Percentiles rank a stretch among this genome's conserved stretches.
Evolutionary conservation across 2,113 vertebrate genomes (phyloP).

Genomic region (Pionites leucogaster): DNA sequence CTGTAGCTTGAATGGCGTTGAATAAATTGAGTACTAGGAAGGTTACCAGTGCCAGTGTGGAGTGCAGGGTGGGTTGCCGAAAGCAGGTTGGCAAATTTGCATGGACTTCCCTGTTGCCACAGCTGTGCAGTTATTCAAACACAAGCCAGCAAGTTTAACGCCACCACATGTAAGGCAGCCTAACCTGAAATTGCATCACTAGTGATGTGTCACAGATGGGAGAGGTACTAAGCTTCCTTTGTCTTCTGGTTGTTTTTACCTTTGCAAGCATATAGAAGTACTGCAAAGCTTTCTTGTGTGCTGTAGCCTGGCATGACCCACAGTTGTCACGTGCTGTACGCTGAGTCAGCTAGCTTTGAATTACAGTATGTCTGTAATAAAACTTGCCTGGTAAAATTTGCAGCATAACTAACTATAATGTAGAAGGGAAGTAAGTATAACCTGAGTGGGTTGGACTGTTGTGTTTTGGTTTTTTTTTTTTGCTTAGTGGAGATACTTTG

Average conservation of each 20-base stretch:
- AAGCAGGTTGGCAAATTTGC: not conserved
- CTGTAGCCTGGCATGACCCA: not conserved
- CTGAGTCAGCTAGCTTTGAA: not conserved
- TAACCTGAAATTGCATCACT: not conserved
- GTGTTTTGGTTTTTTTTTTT: not conserved
- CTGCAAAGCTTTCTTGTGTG: not conserved
- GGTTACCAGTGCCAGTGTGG: not conserved
- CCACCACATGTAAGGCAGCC: not conserved
- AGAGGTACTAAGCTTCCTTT: not conserved
- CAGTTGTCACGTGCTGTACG: not conserved
- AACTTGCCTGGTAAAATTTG: not conserved
- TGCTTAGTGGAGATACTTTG: not conserved
- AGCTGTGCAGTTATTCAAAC: not conserved
- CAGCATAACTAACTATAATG: not conserved
- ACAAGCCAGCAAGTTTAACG: not conserved
- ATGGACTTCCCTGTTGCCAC: not conserved
- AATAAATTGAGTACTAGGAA: not conserved
- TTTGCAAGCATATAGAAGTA: not conserved
- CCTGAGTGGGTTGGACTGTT: not conserved
- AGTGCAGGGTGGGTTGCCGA: not conserved
- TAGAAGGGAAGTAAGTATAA: not conserved
- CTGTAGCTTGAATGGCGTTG: not conserved
- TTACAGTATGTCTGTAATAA: not conserved
- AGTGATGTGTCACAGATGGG: not conserved
- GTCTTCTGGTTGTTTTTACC: not conserved